phyloP scores from a whole-genome alignment of 1,140 invertebrate species.

The Dendrolimus kikuchii region DNA sequence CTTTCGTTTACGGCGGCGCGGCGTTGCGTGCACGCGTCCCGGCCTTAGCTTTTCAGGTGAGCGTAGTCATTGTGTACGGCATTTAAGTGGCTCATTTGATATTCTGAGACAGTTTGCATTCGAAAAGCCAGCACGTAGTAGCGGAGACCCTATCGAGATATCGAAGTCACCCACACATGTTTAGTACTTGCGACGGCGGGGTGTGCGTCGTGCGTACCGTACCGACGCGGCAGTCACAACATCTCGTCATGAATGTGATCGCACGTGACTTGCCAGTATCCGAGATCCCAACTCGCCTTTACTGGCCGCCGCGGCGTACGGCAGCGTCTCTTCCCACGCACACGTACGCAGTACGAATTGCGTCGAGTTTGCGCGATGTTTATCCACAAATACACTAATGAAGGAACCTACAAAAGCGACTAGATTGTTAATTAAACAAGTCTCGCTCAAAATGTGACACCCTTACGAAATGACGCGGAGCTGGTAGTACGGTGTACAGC shows the following conservation, averaged over 20 bases:
- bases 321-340: constrained; percentile 23
- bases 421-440: constrained; percentile 69
- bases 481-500: constrained; percentile 57
- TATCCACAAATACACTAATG: constrained; percentile 72
- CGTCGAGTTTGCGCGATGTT: constrained; percentile 58
- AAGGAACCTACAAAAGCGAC: constrained; percentile 69
- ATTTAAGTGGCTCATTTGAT: constrained; percentile 71
- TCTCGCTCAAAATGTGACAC: constrained; percentile 68
- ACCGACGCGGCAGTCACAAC: constrained; percentile 15
- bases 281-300: constrained; percentile 15
- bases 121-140: constrained; percentile 57
- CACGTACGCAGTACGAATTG: constrained; percentile 32
- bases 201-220: constrained; percentile 8
- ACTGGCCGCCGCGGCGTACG: constrained; percentile 8
- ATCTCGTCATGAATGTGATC: constrained; percentile 13
- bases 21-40: constrained; percentile 64
- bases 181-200: not conserved
- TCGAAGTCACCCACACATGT: constrained; percentile 35
- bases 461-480: constrained; percentile 64
- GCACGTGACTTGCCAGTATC: constrained; percentile 18
- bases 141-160: constrained; percentile 39
- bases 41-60: constrained; percentile 59
- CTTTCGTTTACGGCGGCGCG: constrained; percentile 66
- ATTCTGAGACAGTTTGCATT: constrained; percentile 69
- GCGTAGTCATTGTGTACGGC: constrained; percentile 63